phyloP scores from a whole-genome alignment of 2,888 invertebrate genomes.

The Proisotoma minuta region DNA sequence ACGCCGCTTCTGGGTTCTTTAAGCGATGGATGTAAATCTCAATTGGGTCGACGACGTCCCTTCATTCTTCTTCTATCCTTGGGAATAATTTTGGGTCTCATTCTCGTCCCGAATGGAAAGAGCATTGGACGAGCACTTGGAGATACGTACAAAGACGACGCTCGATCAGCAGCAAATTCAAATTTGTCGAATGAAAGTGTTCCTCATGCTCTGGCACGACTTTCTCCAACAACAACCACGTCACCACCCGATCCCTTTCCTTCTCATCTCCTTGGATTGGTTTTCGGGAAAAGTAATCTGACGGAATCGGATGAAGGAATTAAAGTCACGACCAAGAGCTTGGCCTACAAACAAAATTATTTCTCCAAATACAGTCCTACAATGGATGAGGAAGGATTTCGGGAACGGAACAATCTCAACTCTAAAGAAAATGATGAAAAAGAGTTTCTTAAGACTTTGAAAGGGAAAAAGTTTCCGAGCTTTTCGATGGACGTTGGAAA shows the following conservation, averaged over 20 bases:
- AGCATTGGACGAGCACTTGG: slow-evolving; percentile 75
- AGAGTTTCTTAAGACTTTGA: too few relatives aligned
- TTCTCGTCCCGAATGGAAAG: slow-evolving; percentile 89
- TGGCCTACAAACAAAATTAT: slow-evolving; percentile 16
- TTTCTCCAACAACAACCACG: too few relatives aligned
- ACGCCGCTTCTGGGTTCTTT: slow-evolving; percentile 87
- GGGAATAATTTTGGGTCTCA: slow-evolving; percentile 80
- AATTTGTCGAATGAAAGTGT: too few relatives aligned
- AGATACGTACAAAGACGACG: slow-evolving; percentile 54
- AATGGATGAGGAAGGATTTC: slow-evolving; percentile 20
- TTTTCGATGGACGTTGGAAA: too few relatives aligned
- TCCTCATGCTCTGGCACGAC: too few relatives aligned
- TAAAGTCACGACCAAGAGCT: too few relatives aligned
- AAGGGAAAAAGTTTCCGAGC: too few relatives aligned
- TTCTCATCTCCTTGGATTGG: too few relatives aligned
- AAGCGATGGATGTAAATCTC: slow-evolving; percentile 79
- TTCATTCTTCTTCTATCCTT: slow-evolving; percentile 84
- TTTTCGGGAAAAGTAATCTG: too few relatives aligned
- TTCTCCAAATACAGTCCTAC: slow-evolving; percentile 15
- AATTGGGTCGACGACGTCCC: slow-evolving; percentile 79
- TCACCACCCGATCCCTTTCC: too few relatives aligned
- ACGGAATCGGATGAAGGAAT: too few relatives aligned
- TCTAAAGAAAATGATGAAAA: slow-evolving; percentile 20
- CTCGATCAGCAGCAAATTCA: not conserved
- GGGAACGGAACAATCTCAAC: slow-evolving; percentile 21